Evolutionary conservation across 2,888 invertebrate genomes (phyloP).

Genomic region (Lysandra bellargus): DNA sequence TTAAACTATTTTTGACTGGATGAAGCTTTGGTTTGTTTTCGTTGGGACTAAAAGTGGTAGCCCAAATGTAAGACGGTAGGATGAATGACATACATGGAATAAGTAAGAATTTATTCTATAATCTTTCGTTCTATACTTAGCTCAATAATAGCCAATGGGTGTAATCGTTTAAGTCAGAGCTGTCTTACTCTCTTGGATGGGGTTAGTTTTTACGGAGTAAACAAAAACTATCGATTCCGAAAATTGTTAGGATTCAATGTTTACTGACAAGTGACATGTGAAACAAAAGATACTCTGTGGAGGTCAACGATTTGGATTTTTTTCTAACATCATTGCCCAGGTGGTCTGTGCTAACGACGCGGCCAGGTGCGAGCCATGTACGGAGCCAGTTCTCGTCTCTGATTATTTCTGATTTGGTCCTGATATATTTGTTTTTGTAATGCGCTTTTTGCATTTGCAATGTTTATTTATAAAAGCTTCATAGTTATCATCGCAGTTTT

Average conservation of each 20-base stretch:
- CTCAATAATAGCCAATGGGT: not conserved
- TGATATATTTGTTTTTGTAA: conserved; percentile 29
- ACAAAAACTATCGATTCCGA: not conserved
- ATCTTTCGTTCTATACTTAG: not conserved
- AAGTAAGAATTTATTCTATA: not conserved
- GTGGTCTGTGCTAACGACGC: not conserved
- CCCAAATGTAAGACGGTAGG: too few species aligned
- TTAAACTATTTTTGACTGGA: too few species aligned
- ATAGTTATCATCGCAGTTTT: not conserved
- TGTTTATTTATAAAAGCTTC: conserved; percentile 5
- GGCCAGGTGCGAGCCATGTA: conserved; percentile 18
- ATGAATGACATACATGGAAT: not conserved
- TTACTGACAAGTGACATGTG: not conserved
- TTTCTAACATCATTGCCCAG: conserved; percentile 11
- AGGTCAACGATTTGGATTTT: conserved; percentile 7
- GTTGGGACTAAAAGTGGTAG: too few species aligned
- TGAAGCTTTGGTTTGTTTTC: too few species aligned
- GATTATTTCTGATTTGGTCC: conserved; percentile 25
- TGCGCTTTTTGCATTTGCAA: not conserved
- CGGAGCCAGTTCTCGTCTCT: conserved; percentile 22
- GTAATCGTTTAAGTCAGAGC: not conserved
- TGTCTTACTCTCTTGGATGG: not conserved
- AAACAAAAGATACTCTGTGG: conserved; percentile 7
- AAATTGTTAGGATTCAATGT: not conserved
- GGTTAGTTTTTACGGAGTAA: not conserved